Evolutionary conservation across 2,888 invertebrate genomes (phyloP).

Genomic region (Ectobius pallidus): DNA sequence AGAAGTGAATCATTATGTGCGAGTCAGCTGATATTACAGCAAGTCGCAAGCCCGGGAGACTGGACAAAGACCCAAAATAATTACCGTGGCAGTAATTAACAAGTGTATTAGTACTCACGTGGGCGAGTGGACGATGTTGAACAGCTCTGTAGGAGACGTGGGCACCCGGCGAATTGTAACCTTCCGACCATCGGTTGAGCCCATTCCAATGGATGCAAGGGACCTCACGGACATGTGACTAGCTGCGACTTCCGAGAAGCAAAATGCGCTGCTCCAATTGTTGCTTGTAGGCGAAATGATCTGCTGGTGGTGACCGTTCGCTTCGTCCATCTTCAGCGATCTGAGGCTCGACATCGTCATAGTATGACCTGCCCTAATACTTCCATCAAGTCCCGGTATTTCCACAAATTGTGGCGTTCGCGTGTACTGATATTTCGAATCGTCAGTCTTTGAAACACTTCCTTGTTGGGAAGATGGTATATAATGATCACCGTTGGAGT

Average conservation of each 20-base stretch:
- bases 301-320: background rate
- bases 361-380: background rate
- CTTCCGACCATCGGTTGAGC: constrained; percentile 86
- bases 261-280: constrained; percentile 40
- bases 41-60: too few species aligned
- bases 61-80: too few species aligned
- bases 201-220: constrained; percentile 85
- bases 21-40: too few species aligned
- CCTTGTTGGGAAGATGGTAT: too few species aligned
- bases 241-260: constrained; percentile 29
- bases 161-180: constrained; percentile 84
- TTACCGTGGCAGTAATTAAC: constrained; percentile 41
- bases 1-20: too few species aligned
- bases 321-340: constrained; percentile 29
- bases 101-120: constrained; percentile 66
- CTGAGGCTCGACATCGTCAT: constrained; percentile 34
- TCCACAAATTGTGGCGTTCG: background rate
- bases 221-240: constrained; percentile 79
- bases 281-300: constrained; percentile 50
- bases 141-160: constrained; percentile 82
- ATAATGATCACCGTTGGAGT: too few species aligned
- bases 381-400: background rate
- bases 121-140: constrained; percentile 84
- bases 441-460: constrained; percentile 17
- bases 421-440: constrained; percentile 11